Evolutionary conservation across 23 tunicate species (phyloP).

Genomic region (Halocynthia roretzi): DNA sequence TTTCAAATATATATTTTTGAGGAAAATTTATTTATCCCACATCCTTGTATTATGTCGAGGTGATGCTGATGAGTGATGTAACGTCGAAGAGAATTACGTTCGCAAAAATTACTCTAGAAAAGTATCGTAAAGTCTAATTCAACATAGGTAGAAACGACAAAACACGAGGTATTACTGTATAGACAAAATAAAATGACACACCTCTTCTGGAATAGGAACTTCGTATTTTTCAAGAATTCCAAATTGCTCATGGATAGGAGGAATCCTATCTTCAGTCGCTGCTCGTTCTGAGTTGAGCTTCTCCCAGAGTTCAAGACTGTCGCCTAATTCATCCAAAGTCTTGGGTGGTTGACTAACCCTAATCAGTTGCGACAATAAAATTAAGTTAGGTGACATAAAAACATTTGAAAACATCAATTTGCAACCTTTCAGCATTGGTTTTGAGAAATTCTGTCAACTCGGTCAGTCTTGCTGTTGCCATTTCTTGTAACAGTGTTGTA

Average conservation of each 20-base stretch:
- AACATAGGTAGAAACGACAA: no score
- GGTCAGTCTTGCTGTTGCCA: conserved; percentile 75
- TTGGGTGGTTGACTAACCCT: conserved; percentile 74
- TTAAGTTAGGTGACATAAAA: background rate
- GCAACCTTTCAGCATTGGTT: conserved; percentile 62
- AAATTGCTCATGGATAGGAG: conserved; percentile 92
- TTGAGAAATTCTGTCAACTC: conserved; percentile 66
- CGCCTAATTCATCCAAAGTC: conserved; percentile 74
- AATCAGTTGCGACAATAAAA: background rate
- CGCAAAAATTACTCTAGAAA: no score
- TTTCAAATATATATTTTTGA: no score
- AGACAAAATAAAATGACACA: background rate
- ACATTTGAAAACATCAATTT: background rate
- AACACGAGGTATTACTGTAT: no score
- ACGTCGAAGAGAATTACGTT: no score
- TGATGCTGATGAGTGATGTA: no score
- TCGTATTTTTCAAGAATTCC: conserved; percentile 91
- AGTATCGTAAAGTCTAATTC: no score
- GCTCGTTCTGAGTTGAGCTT: conserved; percentile 48
- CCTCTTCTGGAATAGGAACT: conserved; percentile 77
- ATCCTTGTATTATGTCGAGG: no score
- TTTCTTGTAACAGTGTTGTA: conserved; percentile 79
- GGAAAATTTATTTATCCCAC: no score
- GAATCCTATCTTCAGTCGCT: conserved; percentile 65
- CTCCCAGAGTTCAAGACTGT: conserved; percentile 77